phyloP scores from a whole-genome alignment of 2,888 invertebrate genomes.

The Tetragonisca angustula region DNA sequence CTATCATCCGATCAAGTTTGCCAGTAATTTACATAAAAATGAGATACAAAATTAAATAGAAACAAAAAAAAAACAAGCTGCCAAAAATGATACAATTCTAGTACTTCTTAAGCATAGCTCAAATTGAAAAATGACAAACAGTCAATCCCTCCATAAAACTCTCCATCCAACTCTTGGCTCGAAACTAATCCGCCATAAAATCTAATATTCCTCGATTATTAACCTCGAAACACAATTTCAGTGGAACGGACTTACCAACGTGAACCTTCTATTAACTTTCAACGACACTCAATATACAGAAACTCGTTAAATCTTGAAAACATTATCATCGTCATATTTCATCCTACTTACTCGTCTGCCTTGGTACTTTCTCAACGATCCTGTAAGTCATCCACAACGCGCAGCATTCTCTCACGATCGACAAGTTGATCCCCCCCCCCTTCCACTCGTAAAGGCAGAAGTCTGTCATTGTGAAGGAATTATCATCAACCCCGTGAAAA shows the following conservation, averaged over 20 bases:
- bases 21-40: background rate
- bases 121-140: background rate
- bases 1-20: background rate
- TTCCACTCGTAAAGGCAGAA: too few species aligned
- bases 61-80: background rate
- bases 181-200: background rate
- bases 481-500: background rate
- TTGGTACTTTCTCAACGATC: background rate
- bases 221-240: background rate
- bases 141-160: too few species aligned
- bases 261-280: background rate
- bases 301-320: background rate
- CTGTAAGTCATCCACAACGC: background rate
- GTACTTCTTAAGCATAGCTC: background rate
- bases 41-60: too few species aligned
- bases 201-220: background rate
- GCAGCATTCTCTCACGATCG: background rate
- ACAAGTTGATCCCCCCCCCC: background rate
- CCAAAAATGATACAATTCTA: background rate
- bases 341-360: background rate
- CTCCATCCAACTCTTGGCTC: too few species aligned
- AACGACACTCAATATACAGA: background rate
- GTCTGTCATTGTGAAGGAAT: background rate
- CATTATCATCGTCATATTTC: slow-evolving; percentile 12
- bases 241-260: background rate